Evolutionary conservation across 2,797 vertebrate genomes (phyloP).

Genomic region (Muraenolepis orangiensis): DNA sequence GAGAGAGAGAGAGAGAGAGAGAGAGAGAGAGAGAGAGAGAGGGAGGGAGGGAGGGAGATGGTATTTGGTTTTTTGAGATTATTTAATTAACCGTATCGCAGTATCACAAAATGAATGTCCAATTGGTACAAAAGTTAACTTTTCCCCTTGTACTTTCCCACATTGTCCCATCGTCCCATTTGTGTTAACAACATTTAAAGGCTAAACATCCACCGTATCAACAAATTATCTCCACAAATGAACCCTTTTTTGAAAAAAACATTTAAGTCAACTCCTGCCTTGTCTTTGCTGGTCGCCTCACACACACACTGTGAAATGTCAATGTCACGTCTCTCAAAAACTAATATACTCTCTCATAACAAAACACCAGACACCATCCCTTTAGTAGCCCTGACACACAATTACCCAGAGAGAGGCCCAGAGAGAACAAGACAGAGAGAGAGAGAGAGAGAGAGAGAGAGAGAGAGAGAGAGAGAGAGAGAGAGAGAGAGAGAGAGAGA

Average conservation of each 20-base stretch:
- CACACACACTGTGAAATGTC: not conserved
- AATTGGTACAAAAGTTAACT: not conserved
- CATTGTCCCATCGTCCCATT: not conserved
- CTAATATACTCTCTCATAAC: not conserved
- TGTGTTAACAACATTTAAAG: not conserved
- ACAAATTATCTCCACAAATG: not conserved
- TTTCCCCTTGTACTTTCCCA: not conserved
- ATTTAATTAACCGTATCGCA: not conserved
- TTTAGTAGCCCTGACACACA: not conserved
- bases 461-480: too few relatives aligned
- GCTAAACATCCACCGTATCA: not conserved
- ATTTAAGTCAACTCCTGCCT: not conserved
- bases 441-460: not conserved
- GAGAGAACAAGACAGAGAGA: not conserved
- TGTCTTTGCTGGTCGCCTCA: not conserved
- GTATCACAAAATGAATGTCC: not conserved
- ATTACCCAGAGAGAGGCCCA: not conserved
- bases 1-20: conserved; percentile 18
- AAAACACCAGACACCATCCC: not conserved
- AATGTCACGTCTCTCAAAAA: not conserved
- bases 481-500: not conserved
- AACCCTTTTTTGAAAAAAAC: not conserved
- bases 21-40: conserved; percentile 28
- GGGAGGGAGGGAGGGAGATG: conserved; percentile 19
- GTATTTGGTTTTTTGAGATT: not conserved